Evolutionary conservation across 2,797 vertebrate species (phyloP).

Genomic region (Lates japonicus): DNA sequence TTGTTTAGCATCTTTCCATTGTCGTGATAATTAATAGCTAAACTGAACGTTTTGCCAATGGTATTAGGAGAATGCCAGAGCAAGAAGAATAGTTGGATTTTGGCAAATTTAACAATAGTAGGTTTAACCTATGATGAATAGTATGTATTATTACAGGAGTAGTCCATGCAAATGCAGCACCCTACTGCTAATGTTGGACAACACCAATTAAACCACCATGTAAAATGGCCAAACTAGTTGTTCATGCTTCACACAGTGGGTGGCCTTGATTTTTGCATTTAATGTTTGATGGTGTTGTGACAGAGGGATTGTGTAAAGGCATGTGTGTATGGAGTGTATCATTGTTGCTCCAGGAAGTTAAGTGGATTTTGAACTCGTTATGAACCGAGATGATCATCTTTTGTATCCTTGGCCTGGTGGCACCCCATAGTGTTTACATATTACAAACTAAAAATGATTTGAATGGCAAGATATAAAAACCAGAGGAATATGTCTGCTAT

Average conservation of each 20-base stretch:
- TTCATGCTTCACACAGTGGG: conserved; percentile 62
- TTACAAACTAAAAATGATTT: conserved; percentile 31
- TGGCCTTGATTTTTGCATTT: conserved; percentile 57
- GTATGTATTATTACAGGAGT: conserved; percentile 64
- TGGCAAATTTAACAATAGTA: conserved; percentile 82
- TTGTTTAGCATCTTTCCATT: conserved; percentile 84
- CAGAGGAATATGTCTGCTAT: background rate
- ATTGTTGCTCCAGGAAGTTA: conserved; percentile 38
- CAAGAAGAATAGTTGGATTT: conserved; percentile 69
- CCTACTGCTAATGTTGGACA: conserved; percentile 57
- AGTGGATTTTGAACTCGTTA: conserved; percentile 38
- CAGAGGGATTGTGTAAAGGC: conserved; percentile 16
- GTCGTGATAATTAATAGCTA: conserved; percentile 85
- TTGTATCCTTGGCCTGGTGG: conserved; percentile 32
- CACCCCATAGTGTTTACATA: background rate
- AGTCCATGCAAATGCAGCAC: conserved; percentile 65
- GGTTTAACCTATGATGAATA: conserved; percentile 80
- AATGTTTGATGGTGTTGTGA: conserved; percentile 38
- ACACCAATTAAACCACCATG: conserved; percentile 78
- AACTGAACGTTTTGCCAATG: conserved; percentile 78
- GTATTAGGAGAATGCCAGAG: conserved; percentile 65
- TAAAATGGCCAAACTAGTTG: conserved; percentile 69
- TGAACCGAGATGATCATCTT: conserved; percentile 48
- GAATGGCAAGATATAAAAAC: conserved; percentile 23
- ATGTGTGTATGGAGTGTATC: background rate